These are phyloP conservation scores for Incurvaria masculella DNA, from an alignment of 2,888 invertebrate species.

Conservation along the genomic window DNA sequence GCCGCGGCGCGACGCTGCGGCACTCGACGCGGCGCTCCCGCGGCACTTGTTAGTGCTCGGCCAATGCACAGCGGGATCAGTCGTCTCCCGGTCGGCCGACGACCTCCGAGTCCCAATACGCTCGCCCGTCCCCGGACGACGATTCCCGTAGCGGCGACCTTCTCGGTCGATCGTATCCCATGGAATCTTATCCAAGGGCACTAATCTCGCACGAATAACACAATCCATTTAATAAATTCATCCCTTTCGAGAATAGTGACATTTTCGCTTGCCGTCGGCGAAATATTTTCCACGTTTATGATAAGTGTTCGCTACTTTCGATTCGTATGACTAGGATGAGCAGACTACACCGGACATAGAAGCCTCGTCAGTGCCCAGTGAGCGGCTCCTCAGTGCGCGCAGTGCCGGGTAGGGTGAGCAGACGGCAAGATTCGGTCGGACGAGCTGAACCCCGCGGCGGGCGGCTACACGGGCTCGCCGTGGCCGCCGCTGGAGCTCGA, in stretches of 20 bases:
- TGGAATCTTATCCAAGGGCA: no score
- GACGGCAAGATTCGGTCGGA: constrained; percentile 68
- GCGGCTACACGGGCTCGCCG: constrained; percentile 76
- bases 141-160: no score
- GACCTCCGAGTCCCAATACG: background rate
- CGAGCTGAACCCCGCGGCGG: constrained; percentile 68
- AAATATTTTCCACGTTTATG: no score
- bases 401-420: background rate
- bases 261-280: no score
- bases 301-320: no score
- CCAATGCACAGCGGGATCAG: constrained; percentile 57
- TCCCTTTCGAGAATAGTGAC: no score
- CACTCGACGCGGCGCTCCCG: constrained; percentile 51
- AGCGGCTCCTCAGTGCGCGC: no score
- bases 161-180: background rate
- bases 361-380: no score
- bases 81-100: constrained; percentile 35
- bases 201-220: no score
- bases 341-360: no score
- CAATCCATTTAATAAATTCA: no score
- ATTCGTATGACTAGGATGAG: no score
- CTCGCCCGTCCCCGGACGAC: constrained; percentile 4
- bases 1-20: constrained; percentile 53
- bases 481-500: constrained; percentile 77
- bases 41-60: constrained; percentile 56